These are phyloP conservation scores for Tamias sibiricus DNA, from an alignment of 2,113 vertebrate species.

Conservation along the genomic window DNA sequence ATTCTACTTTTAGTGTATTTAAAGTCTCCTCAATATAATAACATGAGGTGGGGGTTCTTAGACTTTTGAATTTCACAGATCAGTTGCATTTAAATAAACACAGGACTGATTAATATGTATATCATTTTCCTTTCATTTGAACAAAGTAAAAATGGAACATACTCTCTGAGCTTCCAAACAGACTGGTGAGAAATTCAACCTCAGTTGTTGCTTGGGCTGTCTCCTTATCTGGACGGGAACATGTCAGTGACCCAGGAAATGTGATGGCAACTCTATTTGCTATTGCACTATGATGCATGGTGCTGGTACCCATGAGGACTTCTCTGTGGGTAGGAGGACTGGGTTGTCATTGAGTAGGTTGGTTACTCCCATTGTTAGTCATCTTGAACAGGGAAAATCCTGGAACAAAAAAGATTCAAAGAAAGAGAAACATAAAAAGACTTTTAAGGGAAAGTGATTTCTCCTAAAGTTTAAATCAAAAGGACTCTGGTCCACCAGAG, in stretches of 20 bases:
- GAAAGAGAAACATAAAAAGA: background rate
- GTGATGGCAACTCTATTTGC: background rate
- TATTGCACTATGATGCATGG: background rate
- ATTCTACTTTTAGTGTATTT: background rate
- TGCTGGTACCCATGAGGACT: background rate
- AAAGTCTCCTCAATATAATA: background rate
- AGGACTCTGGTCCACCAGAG: background rate
- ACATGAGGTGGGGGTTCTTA: background rate
- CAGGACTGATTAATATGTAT: background rate
- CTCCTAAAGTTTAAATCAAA: background rate
- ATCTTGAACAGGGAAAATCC: background rate
- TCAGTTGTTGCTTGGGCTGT: background rate
- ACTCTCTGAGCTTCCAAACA: background rate
- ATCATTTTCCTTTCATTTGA: background rate
- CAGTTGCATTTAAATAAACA: background rate
- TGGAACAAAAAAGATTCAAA: background rate
- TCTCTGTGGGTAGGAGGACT: background rate
- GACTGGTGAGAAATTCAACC: background rate
- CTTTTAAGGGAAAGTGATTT: background rate
- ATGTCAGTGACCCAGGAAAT: background rate
- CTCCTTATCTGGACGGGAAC: background rate
- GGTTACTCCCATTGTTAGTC: background rate
- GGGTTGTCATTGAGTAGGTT: background rate
- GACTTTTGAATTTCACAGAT: background rate
- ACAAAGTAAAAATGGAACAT: background rate